Conservation (phyloP, 2,888 invertebrate genomes). For the Syrphus vitripennis region DNA sequence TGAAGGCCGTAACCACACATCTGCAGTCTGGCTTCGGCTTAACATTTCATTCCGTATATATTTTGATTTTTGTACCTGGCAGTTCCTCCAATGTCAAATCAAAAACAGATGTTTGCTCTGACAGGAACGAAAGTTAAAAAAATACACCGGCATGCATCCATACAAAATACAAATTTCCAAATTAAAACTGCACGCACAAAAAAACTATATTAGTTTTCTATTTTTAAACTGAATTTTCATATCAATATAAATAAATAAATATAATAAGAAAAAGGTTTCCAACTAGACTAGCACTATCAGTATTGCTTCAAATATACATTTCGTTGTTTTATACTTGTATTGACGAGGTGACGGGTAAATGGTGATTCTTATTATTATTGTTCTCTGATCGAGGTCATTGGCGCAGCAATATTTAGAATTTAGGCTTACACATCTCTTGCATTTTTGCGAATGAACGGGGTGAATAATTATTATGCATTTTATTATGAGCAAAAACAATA, state of each 20-base stretch:
- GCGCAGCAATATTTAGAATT: constrained; percentile 42
- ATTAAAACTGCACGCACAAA: constrained; percentile 5
- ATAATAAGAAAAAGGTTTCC: not conserved
- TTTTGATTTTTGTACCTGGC: not conserved
- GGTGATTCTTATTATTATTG: constrained; percentile 33
- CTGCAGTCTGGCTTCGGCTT: too few relatives aligned
- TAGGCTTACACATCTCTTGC: not conserved
- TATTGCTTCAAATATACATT: constrained; percentile 14
- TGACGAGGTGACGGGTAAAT: constrained; percentile 21
- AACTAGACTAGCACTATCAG: not conserved
- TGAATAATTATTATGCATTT: constrained; percentile 51
- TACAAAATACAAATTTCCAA: not conserved
- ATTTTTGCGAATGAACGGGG: constrained; percentile 15
- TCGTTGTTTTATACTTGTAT: not conserved
- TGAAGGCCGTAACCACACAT: too few relatives aligned
- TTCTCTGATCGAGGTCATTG: constrained; percentile 53
- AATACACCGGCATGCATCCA: not conserved
- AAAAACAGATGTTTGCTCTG: not conserved
- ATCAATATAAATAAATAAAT: not conserved
- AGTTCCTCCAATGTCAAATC: not conserved
- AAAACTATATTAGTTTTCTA: constrained; percentile 3
- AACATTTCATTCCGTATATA: too few relatives aligned
- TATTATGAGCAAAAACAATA: constrained; percentile 71
- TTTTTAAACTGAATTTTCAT: constrained; percentile 3
- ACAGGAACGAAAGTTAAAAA: not conserved